A percentile compares a stretch with the other conserved stretches of the same genome.
phyloP scores from a whole-genome alignment of 2,113 vertebrate genomes.

The Ptyas mucosa region DNA sequence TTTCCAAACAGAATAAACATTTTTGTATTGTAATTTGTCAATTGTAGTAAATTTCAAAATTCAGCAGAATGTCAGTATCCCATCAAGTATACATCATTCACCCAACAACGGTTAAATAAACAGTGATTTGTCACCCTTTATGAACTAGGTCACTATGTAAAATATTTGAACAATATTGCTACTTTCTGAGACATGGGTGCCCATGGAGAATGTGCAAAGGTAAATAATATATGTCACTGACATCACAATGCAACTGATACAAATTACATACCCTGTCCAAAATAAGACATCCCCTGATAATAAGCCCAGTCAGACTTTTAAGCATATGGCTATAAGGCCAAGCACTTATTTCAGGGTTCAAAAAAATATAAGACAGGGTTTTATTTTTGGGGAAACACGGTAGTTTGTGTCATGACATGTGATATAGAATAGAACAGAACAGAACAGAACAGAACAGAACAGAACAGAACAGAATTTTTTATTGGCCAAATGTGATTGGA shows the following conservation, averaged over 20 bases:
- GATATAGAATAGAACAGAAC: no score
- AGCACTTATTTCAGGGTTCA: no score
- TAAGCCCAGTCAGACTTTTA: no score
- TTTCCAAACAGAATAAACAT: not conserved
- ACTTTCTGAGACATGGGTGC: not conserved
- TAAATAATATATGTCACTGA: not conserved
- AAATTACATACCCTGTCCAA: not conserved
- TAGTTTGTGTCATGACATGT: not conserved
- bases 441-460: no score
- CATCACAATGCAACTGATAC: not conserved
- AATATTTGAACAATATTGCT: not conserved
- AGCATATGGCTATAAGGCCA: no score
- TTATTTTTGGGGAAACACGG: no score
- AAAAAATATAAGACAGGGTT: no score
- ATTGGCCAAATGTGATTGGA: no score
- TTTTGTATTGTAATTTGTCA: not conserved
- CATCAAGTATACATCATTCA: not conserved
- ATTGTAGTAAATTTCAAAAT: not conserved
- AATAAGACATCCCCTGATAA: no score
- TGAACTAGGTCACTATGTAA: not conserved
- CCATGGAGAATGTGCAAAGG: not conserved
- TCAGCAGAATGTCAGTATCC: not conserved
- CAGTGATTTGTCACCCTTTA: not conserved
- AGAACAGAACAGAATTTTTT: no score
- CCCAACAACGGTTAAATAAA: not conserved